phyloP scores from a whole-genome alignment of 2,888 invertebrate genomes.

The Melolontha melolontha region DNA sequence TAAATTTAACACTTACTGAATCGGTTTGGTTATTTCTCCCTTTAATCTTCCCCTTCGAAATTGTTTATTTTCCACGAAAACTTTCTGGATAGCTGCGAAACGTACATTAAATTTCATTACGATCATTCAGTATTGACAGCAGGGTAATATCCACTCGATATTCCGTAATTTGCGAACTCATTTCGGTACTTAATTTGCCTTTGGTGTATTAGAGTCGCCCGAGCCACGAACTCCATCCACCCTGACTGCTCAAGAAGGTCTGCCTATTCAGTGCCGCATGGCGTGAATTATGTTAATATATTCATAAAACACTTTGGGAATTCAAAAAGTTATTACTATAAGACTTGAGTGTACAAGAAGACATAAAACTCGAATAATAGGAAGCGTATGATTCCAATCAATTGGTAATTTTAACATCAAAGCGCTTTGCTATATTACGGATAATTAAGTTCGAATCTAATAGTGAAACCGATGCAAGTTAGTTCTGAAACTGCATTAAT shows the following conservation, averaged over 20 bases:
- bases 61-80: too few species aligned
- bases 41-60: too few species aligned
- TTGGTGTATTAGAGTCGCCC: not conserved
- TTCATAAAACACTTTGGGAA: slow-evolving; percentile 16
- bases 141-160: slow-evolving; percentile 20
- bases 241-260: not conserved
- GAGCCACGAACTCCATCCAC: not conserved
- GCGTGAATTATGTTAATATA: slow-evolving; percentile 17
- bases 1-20: too few species aligned
- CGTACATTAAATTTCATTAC: too few species aligned
- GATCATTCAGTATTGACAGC: too few species aligned
- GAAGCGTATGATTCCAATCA: slow-evolving; percentile 9
- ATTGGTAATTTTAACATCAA: slow-evolving; percentile 28
- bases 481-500: slow-evolving; percentile 16
- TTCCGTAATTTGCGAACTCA: slow-evolving; percentile 7
- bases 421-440: slow-evolving; percentile 3
- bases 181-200: slow-evolving; percentile 16
- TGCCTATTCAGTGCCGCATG: not conserved
- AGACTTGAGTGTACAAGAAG: slow-evolving; percentile 14
- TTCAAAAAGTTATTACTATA: slow-evolving; percentile 7
- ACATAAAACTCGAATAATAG: slow-evolving; percentile 10
- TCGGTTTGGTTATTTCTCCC: too few species aligned
- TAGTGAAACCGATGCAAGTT: slow-evolving; percentile 17
- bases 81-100: too few species aligned
- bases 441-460: slow-evolving; percentile 17